Percentiles rank a stretch among this genome's conserved stretches.
Conservation (phyloP, 2,888 invertebrate species). For the Fissipunctia ypsillon region DNA sequence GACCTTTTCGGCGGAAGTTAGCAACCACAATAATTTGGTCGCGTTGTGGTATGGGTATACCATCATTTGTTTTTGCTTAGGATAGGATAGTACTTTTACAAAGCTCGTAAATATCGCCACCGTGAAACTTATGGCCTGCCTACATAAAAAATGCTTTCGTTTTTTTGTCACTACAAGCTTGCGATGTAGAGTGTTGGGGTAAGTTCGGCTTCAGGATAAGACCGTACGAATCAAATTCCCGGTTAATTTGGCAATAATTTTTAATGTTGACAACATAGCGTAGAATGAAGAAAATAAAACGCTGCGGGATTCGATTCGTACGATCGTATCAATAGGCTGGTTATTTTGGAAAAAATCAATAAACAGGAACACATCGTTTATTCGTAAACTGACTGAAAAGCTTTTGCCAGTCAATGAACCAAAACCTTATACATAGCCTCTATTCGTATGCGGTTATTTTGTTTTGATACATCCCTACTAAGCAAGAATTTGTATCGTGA, state of each 20-base stretch:
- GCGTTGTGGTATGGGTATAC: too few relatives aligned
- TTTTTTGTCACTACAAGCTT: too few relatives aligned
- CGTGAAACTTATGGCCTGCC: neutral
- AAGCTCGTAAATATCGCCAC: neutral
- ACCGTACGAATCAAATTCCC: too few relatives aligned
- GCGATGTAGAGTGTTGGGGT: neutral
- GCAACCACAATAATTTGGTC: too few relatives aligned
- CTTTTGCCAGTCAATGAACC: neutral
- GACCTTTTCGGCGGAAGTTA: too few relatives aligned
- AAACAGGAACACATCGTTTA: neutral
- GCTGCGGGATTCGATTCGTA: too few relatives aligned
- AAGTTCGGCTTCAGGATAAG: neutral
- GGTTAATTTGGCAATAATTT: neutral
- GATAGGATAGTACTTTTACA: neutral
- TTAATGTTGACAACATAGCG: neutral
- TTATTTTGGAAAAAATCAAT: too few relatives aligned
- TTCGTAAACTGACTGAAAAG: neutral
- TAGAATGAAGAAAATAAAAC: too few relatives aligned
- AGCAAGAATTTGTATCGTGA: conserved; percentile 31
- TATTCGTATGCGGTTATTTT: too few relatives aligned
- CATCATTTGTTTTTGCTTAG: neutral
- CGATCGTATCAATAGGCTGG: too few relatives aligned
- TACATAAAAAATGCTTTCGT: neutral
- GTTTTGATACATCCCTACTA: neutral
- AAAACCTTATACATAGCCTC: neutral